phyloP scores from a whole-genome alignment of 1,140 invertebrate genomes.

The Cephus cinctus region DNA sequence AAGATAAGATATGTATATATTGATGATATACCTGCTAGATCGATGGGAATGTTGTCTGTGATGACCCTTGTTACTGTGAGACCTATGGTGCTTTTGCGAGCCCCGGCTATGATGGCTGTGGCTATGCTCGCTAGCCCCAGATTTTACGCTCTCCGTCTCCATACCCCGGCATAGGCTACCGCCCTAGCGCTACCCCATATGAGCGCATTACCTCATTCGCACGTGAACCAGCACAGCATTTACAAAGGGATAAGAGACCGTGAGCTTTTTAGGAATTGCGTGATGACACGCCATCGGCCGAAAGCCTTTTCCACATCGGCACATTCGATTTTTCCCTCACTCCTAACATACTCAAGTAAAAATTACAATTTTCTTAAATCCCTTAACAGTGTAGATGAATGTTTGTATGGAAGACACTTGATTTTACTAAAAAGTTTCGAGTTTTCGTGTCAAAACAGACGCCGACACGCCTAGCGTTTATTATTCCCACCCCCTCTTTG shows the following conservation, averaged over 20 bases:
- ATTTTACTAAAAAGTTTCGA: not conserved
- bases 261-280: not conserved
- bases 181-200: constrained; percentile 35
- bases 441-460: constrained; percentile 1
- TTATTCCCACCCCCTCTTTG: constrained; percentile 3
- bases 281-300: not conserved
- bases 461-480: constrained; percentile 10
- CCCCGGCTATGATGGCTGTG: constrained; percentile 46
- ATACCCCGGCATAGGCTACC: constrained; percentile 48
- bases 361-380: not conserved
- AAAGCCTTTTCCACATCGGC: not conserved
- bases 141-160: constrained; percentile 56
- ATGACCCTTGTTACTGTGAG: constrained; percentile 49
- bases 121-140: constrained; percentile 55
- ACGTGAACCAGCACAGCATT: constrained; percentile 2
- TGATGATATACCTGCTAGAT: constrained; percentile 42
- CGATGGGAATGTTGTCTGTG: constrained; percentile 54
- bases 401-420: not conserved
- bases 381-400: not conserved
- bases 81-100: constrained; percentile 47
- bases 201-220: constrained; percentile 33
- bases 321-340: not conserved
- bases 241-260: not conserved
- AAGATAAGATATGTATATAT: not conserved
- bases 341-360: not conserved